phyloP scores from a whole-genome alignment of 2,113 vertebrate species.

The Thomomys bottae region DNA sequence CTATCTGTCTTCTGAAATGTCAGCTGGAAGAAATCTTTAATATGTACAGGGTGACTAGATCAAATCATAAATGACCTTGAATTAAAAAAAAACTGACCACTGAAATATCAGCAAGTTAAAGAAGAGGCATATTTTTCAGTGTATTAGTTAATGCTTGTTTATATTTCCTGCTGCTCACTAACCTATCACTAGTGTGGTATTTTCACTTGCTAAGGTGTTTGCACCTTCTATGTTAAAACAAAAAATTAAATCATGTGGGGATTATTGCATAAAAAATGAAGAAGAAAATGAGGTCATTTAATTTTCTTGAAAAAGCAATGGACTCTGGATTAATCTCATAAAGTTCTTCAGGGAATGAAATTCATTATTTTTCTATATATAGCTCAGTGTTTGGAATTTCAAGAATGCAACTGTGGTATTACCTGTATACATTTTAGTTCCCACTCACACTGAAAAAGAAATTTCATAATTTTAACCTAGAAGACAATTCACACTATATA shows the following conservation, averaged over 20 bases:
- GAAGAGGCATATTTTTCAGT: neutral
- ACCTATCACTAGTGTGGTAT: neutral
- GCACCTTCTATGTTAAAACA: neutral
- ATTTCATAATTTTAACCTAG: neutral
- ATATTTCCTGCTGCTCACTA: neutral
- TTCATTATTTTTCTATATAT: slow-evolving; percentile 25
- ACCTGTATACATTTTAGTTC: too few relatives aligned
- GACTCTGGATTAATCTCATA: slow-evolving; percentile 54
- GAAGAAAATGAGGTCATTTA: slow-evolving; percentile 63
- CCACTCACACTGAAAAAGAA: neutral
- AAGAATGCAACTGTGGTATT: neutral
- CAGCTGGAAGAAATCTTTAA: slow-evolving; percentile 62
- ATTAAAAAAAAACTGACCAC: slow-evolving; percentile 24
- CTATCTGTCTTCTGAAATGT: slow-evolving; percentile 10
- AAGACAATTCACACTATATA: neutral
- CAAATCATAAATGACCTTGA: neutral
- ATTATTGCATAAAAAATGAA: slow-evolving; percentile 68
- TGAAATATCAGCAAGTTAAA: slow-evolving; percentile 24
- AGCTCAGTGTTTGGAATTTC: neutral
- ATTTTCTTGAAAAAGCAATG: slow-evolving; percentile 62
- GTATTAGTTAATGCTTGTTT: neutral
- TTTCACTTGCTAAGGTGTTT: slow-evolving; percentile 32
- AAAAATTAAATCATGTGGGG: slow-evolving; percentile 35
- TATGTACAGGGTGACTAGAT: slow-evolving; percentile 37
- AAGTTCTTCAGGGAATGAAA: slow-evolving; percentile 31